Percentiles rank a stretch among this genome's conserved stretches.
These are phyloP conservation scores for Microplitis demolitor DNA, from an alignment of 1,140 invertebrate species.

Conservation along the genomic window DNA sequence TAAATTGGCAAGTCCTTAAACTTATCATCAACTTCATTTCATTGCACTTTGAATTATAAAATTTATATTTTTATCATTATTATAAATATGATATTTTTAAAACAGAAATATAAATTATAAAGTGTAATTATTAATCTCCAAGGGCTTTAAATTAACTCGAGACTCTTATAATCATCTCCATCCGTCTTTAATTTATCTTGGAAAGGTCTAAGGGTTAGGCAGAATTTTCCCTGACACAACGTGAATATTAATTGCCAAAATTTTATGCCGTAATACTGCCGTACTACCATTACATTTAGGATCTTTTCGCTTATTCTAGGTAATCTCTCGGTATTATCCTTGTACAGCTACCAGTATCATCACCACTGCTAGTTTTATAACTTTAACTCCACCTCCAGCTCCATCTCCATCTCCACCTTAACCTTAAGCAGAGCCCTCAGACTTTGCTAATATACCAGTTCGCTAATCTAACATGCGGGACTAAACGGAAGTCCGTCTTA, in stretches of 20 bases:
- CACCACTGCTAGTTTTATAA: not conserved
- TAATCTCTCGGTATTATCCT: conserved; percentile 1
- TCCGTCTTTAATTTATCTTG: not conserved
- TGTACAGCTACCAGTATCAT: not conserved
- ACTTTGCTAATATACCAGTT: not conserved
- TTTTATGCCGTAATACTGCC: not conserved
- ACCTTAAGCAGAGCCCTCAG: not conserved
- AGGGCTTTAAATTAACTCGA: no score
- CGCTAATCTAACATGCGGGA: conserved; percentile 23
- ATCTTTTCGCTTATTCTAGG: not conserved
- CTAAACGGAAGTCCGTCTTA: conserved; percentile 37
- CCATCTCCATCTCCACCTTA: not conserved
- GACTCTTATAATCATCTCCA: no score
- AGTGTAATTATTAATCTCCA: no score
- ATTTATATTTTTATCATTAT: not conserved
- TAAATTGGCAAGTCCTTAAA: not conserved
- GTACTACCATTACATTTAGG: no score
- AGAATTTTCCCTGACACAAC: not conserved
- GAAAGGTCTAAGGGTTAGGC: not conserved
- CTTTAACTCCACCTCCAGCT: not conserved
- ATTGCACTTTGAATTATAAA: not conserved
- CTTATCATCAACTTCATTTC: not conserved
- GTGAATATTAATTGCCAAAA: conserved; percentile 34
- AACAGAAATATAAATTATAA: no score
- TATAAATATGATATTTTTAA: no score